These are phyloP conservation scores for Antitype chi DNA, from an alignment of 2,888 invertebrate genomes.

Conservation along the genomic window DNA sequence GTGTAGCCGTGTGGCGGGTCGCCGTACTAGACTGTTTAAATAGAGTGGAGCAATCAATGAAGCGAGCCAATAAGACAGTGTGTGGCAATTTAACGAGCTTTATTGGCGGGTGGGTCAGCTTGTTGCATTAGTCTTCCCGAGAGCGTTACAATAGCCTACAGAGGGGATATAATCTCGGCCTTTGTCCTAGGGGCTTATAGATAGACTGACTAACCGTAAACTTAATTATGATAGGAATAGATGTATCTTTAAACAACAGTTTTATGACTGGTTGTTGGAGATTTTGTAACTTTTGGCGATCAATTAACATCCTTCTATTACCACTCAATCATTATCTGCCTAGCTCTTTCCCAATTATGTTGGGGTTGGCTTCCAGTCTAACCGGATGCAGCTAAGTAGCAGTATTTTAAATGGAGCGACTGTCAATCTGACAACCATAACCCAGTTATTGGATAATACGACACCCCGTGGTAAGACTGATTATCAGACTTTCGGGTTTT, in stretches of 20 bases:
- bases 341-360: too few species aligned
- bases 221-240: neutral
- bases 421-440: too few species aligned
- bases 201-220: neutral
- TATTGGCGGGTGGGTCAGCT: neutral
- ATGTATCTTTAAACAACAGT: neutral
- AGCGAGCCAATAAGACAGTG: neutral
- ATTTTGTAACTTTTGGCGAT: neutral
- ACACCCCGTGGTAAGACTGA: too few species aligned
- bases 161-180: neutral
- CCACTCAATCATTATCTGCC: too few species aligned
- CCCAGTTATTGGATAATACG: too few species aligned
- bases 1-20: too few species aligned
- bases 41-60: neutral
- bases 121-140: slow-evolving; percentile 5
- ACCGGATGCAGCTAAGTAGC: too few species aligned
- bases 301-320: neutral
- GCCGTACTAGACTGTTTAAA: neutral
- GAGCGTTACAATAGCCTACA: neutral
- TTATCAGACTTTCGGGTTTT: too few species aligned
- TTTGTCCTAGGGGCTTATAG: neutral
- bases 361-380: too few species aligned
- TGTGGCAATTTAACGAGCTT: neutral
- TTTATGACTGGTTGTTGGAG: neutral
- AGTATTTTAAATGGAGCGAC: too few species aligned